Conservation (phyloP, 2,797 vertebrate species). For the Poecilia picta region DNA sequence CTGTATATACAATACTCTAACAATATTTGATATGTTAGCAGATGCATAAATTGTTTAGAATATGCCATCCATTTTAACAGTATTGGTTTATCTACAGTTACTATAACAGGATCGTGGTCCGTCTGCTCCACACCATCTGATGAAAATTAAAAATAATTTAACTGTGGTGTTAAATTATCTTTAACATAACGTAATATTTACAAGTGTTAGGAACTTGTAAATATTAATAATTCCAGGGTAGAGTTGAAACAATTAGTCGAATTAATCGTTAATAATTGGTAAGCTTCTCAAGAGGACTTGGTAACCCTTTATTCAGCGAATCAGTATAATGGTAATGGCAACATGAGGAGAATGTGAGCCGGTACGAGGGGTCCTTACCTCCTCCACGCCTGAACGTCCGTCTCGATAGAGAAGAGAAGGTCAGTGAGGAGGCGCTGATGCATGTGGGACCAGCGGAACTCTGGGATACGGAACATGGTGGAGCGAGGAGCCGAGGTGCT, state of each 20-base stretch:
- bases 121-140: not conserved
- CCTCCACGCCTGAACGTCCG: constrained; percentile 98
- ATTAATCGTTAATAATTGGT: too few species aligned
- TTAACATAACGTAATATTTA: too few species aligned
- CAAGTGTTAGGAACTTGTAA: not conserved
- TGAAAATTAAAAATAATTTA: not conserved
- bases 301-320: constrained; percentile 42
- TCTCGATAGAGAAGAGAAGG: constrained; percentile 96
- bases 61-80: not conserved
- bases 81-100: not conserved
- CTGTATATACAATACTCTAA: not conserved
- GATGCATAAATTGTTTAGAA: not conserved
- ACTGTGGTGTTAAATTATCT: too few species aligned
- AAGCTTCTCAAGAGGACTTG: not conserved
- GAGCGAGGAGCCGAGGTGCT: constrained; percentile 77
- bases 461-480: constrained; percentile 95
- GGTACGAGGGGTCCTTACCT: constrained; percentile 79
- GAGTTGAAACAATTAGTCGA: too few species aligned
- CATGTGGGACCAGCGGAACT: constrained; percentile 96
- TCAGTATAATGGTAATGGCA: constrained; percentile 14
- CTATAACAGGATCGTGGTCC: not conserved
- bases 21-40: not conserved
- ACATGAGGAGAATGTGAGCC: constrained; percentile 9
- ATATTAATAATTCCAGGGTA: not conserved
- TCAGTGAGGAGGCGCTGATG: constrained; percentile 97